A percentile compares a stretch with the other conserved stretches of the same genome.
Conservation (phyloP, 2,797 vertebrate genomes). For the Leucoraja ocellata region DNA sequence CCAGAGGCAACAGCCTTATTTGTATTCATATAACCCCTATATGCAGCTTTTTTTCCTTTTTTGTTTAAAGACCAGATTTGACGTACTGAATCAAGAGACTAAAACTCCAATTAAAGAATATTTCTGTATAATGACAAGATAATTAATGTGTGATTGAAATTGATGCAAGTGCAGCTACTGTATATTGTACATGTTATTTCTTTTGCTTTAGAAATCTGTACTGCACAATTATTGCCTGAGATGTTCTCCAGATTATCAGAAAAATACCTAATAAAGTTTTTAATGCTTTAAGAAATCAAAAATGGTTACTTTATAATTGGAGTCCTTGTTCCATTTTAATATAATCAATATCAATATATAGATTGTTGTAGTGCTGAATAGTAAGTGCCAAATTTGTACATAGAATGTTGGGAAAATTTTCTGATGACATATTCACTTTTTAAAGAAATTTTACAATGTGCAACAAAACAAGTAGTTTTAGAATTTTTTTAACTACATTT, state of each 20-base stretch:
- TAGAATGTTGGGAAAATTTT: neutral
- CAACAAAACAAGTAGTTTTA: neutral
- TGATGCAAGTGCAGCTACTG: slow-evolving; percentile 54
- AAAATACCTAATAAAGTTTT: slow-evolving; percentile 62
- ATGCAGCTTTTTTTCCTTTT: slow-evolving; percentile 45
- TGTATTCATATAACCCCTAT: slow-evolving; percentile 50
- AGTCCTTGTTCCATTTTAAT: neutral
- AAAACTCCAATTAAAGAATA: slow-evolving; percentile 57
- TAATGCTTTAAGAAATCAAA: slow-evolving; percentile 56
- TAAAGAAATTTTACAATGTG: no score
- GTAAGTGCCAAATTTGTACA: neutral
- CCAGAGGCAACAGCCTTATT: slow-evolving; percentile 67
- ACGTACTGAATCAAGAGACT: slow-evolving; percentile 51
- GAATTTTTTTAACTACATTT: neutral
- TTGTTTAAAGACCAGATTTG: slow-evolving; percentile 48
- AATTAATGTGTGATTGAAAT: slow-evolving; percentile 54
- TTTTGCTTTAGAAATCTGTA: slow-evolving; percentile 50
- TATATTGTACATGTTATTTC: slow-evolving; percentile 52
- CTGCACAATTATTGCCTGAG: slow-evolving; percentile 58
- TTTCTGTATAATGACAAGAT: slow-evolving; percentile 54
- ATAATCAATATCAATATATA: neutral
- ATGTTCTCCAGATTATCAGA: slow-evolving; percentile 56
- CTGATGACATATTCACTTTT: no score
- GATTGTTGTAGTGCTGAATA: neutral
- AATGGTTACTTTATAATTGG: neutral